Percentiles rank a stretch among this genome's conserved stretches.
Conservation (phyloP, 2,888 invertebrate genomes). For the Pocota personata region DNA sequence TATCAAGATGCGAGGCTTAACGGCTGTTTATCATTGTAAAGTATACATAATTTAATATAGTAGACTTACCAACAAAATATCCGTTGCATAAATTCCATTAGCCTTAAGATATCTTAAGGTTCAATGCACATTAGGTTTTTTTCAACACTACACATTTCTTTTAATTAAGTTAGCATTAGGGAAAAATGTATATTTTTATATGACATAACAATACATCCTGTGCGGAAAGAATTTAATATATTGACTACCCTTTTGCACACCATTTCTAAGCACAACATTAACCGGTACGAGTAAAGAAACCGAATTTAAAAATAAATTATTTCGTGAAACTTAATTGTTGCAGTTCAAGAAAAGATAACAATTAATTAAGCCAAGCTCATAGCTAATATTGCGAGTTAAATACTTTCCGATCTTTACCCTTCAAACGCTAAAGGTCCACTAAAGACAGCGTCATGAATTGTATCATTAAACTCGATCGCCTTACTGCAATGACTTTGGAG, state of each 20-base stretch:
- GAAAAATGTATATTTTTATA: background rate
- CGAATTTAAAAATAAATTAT: background rate
- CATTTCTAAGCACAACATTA: background rate
- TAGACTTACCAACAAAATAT: background rate
- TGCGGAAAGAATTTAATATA: background rate
- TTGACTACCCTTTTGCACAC: background rate
- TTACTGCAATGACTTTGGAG: slow-evolving; percentile 66
- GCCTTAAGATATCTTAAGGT: background rate
- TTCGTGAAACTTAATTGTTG: background rate
- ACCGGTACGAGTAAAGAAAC: background rate
- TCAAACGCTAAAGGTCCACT: slow-evolving; percentile 75
- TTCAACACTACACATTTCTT: background rate
- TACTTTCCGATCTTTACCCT: slow-evolving; percentile 75
- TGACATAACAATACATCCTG: background rate
- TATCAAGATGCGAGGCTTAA: too few species aligned
- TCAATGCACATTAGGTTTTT: background rate
- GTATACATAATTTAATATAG: too few species aligned
- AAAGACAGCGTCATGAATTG: slow-evolving; percentile 73
- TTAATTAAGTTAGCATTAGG: background rate
- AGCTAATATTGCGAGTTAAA: slow-evolving; percentile 65
- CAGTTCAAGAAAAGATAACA: background rate
- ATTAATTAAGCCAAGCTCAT: slow-evolving; percentile 46
- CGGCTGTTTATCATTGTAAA: too few species aligned
- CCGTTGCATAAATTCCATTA: background rate
- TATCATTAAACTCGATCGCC: slow-evolving; percentile 74